Conservation (phyloP, 2,797 vertebrate genomes). For the Amazona ochrocephala region DNA sequence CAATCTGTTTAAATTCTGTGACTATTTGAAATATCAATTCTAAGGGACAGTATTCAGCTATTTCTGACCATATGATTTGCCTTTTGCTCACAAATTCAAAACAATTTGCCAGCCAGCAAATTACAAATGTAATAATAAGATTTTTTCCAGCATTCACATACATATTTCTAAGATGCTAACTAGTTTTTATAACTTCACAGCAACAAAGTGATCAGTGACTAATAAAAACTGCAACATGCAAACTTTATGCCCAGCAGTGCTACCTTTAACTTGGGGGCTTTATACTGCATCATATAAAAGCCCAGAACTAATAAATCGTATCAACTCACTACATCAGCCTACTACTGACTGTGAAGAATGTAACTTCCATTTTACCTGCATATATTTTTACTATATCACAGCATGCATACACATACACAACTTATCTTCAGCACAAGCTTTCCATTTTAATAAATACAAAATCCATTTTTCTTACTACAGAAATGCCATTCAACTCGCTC, state of each 20-base stretch:
- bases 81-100: not conserved
- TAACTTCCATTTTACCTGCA: not conserved
- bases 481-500: not conserved
- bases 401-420: not conserved
- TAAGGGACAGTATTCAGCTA: not conserved
- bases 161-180: not conserved
- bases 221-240: not conserved
- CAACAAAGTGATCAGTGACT: not conserved
- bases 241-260: not conserved
- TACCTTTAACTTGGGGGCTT: not conserved
- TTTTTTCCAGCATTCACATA: not conserved
- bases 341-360: not conserved
- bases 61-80: not conserved
- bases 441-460: not conserved
- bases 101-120: not conserved
- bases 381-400: not conserved
- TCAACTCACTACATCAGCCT: not conserved
- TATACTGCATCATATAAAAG: not conserved
- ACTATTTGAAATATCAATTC: not conserved
- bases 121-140: not conserved
- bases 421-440: not conserved
- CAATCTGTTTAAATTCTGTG: not conserved
- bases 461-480: not conserved
- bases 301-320: not conserved
- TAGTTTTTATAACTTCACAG: not conserved